These are phyloP conservation scores for Entomobrya multifasciata DNA, from an alignment of 2,888 invertebrate species.

Conservation along the genomic window DNA sequence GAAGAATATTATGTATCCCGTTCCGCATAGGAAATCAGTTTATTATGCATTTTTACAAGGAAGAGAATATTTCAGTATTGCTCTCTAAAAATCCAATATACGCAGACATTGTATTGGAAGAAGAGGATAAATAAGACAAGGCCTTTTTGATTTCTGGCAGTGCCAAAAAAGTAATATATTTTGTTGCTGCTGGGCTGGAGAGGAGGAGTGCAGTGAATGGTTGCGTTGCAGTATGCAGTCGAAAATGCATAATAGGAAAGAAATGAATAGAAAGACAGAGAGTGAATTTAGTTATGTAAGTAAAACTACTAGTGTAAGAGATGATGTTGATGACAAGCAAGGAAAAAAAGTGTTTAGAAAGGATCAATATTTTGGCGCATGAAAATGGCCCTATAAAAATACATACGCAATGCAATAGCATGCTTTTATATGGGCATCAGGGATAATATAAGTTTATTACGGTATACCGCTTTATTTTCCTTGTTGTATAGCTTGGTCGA, in stretches of 20 bases:
- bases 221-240: neutral
- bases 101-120: too few relatives aligned
- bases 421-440: too few relatives aligned
- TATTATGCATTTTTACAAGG: slow-evolving; percentile 11
- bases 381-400: slow-evolving; percentile 53
- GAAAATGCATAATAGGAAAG: slow-evolving; percentile 18
- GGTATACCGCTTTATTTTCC: slow-evolving; percentile 6
- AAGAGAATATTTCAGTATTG: too few relatives aligned
- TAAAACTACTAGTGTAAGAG: too few relatives aligned
- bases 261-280: neutral
- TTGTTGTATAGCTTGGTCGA: slow-evolving; percentile 15
- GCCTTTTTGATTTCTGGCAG: slow-evolving; percentile 38
- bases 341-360: slow-evolving; percentile 36
- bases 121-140: too few relatives aligned
- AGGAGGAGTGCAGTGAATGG: neutral
- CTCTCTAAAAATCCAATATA: too few relatives aligned
- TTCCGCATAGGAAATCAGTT: slow-evolving; percentile 43
- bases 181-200: neutral
- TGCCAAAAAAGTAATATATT: neutral
- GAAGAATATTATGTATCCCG: too few relatives aligned
- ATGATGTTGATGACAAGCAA: slow-evolving; percentile 10
- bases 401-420: neutral
- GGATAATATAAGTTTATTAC: neutral
- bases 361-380: slow-evolving; percentile 78
- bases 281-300: too few relatives aligned